Evolutionary conservation across 1,140 invertebrate species (phyloP).

Genomic region (Oreohelix idahoensis): DNA sequence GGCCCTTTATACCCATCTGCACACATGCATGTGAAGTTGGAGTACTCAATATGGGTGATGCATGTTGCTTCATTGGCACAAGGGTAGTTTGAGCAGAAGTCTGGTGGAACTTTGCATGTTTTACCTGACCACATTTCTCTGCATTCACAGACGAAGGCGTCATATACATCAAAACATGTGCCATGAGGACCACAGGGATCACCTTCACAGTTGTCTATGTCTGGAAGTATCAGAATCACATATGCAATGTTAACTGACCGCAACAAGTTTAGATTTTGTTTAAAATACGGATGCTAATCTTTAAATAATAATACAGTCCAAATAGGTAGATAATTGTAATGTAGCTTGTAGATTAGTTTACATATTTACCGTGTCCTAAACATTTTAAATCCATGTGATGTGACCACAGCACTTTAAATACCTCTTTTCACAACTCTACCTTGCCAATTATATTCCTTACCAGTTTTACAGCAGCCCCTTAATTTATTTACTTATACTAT

Average conservation of each 20-base stretch:
- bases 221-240: background rate
- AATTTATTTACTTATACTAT: too few relatives aligned
- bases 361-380: too few relatives aligned
- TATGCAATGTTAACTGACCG: background rate
- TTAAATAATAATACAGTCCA: too few relatives aligned
- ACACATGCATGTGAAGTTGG: slow-evolving; percentile 1
- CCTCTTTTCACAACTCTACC: too few relatives aligned
- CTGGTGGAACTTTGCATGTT: slow-evolving; percentile 4
- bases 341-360: too few relatives aligned
- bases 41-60: background rate
- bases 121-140: background rate
- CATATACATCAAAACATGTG: slow-evolving; percentile 3
- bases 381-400: too few relatives aligned
- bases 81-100: background rate
- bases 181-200: slow-evolving; percentile 7
- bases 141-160: background rate
- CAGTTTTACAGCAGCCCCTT: too few relatives aligned
- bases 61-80: slow-evolving; percentile 11
- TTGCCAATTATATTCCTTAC: too few relatives aligned
- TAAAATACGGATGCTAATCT: too few relatives aligned
- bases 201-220: background rate
- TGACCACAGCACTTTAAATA: too few relatives aligned
- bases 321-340: too few relatives aligned
- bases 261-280: too few relatives aligned
- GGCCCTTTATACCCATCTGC: background rate